These are phyloP conservation scores for Pteropus alecto DNA, from an alignment of 2,113 vertebrate species.

Conservation along the genomic window DNA sequence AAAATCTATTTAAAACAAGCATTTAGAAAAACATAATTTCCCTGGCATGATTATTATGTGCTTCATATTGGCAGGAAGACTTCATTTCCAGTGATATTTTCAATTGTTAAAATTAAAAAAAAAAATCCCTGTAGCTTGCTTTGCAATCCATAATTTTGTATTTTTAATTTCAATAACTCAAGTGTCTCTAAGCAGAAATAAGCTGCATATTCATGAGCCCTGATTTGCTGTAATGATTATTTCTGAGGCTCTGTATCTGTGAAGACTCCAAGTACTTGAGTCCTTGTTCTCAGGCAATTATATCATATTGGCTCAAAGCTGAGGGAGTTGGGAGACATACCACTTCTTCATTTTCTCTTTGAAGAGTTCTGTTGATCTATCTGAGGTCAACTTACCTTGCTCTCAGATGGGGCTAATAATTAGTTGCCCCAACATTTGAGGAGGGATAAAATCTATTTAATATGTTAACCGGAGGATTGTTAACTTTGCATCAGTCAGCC, in stretches of 20 bases:
- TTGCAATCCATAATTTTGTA: constrained; percentile 78
- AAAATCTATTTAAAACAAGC: constrained; percentile 76
- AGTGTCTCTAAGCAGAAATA: constrained; percentile 81
- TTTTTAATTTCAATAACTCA: constrained; percentile 83
- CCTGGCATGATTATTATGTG: constrained; percentile 76
- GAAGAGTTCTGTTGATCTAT: neutral
- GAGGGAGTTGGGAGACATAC: constrained; percentile 25
- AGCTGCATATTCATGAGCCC: constrained; percentile 81
- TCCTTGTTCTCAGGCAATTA: constrained; percentile 75
- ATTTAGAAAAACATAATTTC: constrained; percentile 71
- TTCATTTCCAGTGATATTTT: constrained; percentile 79
- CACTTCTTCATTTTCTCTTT: constrained; percentile 36
- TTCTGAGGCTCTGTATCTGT: constrained; percentile 77
- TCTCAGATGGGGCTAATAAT: constrained; percentile 26
- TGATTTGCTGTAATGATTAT: constrained; percentile 82
- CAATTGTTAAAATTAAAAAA: constrained; percentile 75
- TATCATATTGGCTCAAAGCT: constrained; percentile 60
- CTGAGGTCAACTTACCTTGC: constrained; percentile 35
- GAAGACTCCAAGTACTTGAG: constrained; percentile 75
- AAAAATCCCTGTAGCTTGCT: constrained; percentile 60
- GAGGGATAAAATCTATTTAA: constrained; percentile 51
- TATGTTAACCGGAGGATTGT: constrained; percentile 37
- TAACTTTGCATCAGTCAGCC: constrained; percentile 27
- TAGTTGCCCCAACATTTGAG: constrained; percentile 37
- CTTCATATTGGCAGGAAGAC: constrained; percentile 79